These are phyloP conservation scores for Balanococcus diminutus DNA, from an alignment of 2,888 invertebrate species.

Conservation along the genomic window DNA sequence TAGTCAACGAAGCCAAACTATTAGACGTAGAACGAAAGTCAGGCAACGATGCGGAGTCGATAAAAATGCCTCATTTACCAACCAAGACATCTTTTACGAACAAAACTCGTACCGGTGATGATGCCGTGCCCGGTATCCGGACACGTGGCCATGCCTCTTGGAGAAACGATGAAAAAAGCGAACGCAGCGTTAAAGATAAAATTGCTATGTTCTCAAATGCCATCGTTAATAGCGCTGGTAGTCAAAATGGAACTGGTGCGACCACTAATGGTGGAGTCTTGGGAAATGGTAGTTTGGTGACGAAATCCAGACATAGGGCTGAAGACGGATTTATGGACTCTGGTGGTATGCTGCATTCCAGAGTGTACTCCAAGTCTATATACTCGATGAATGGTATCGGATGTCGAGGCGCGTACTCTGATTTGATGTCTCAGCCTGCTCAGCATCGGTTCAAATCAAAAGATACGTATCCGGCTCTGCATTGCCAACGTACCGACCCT, in stretches of 20 bases:
- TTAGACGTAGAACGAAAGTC: conserved; percentile 52
- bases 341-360: conserved; percentile 4
- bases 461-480: neutral
- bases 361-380: conserved; percentile 43
- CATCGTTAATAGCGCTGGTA: neutral
- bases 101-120: conserved; percentile 10
- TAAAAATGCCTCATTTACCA: neutral
- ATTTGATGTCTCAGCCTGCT: neutral
- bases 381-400: conserved; percentile 41
- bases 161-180: conserved; percentile 76
- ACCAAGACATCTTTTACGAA: conserved; percentile 58
- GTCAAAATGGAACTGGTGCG: neutral
- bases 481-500: neutral
- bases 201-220: conserved; percentile 82
- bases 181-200: conserved; percentile 82
- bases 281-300: neutral
- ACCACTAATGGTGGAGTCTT: no score
- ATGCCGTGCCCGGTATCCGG: conserved; percentile 48
- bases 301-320: neutral
- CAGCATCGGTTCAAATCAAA: conserved; percentile 42
- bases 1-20: conserved; percentile 45
- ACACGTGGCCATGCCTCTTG: neutral
- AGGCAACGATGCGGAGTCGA: neutral
- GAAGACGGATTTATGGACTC: neutral
- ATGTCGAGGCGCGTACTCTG: neutral